Percentiles rank a stretch among this genome's conserved stretches.
Evolutionary conservation across 1,140 invertebrate genomes (phyloP).

Genomic region (Anagrus nilaparvatae): DNA sequence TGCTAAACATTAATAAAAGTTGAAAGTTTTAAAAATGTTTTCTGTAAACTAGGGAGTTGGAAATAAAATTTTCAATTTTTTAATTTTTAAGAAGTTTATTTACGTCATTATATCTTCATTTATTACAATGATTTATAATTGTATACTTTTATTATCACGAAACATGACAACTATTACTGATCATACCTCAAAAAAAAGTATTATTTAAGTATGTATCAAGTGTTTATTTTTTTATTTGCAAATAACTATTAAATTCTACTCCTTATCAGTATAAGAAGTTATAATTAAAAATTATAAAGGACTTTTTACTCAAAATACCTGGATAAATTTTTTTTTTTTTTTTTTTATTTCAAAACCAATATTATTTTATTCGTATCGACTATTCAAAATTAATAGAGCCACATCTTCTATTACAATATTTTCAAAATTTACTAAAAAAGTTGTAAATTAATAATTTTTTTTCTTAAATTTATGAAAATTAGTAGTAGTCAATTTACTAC

Average conservation of each 20-base stretch:
- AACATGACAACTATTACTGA: slow-evolving; percentile 25
- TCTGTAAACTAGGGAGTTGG: no score
- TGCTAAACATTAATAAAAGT: no score
- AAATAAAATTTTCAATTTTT: no score
- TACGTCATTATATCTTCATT: slow-evolving; percentile 41
- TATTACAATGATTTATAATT: slow-evolving; percentile 41
- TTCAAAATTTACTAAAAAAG: no score
- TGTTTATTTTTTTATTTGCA: slow-evolving; percentile 12
- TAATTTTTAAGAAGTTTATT: slow-evolving; percentile 41
- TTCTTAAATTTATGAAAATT: no score
- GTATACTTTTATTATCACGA: slow-evolving; percentile 37
- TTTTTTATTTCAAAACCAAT: no score
- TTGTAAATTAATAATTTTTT: no score
- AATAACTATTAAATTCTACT: slow-evolving; percentile 11
- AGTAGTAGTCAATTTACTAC: no score
- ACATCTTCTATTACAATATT: no score
- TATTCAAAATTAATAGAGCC: no score
- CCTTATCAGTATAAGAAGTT: slow-evolving; percentile 18
- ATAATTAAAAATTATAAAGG: slow-evolving; percentile 10
- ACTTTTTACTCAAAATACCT: slow-evolving; percentile 13
- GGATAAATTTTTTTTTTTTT: slow-evolving; percentile 16
- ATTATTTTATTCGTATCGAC: no score
- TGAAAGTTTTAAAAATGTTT: no score
- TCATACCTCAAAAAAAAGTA: slow-evolving; percentile 19
- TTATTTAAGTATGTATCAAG: slow-evolving; percentile 8